These are phyloP conservation scores for Rhogogaster chlorosoma DNA, from an alignment of 2,888 invertebrate genomes.

Conservation along the genomic window DNA sequence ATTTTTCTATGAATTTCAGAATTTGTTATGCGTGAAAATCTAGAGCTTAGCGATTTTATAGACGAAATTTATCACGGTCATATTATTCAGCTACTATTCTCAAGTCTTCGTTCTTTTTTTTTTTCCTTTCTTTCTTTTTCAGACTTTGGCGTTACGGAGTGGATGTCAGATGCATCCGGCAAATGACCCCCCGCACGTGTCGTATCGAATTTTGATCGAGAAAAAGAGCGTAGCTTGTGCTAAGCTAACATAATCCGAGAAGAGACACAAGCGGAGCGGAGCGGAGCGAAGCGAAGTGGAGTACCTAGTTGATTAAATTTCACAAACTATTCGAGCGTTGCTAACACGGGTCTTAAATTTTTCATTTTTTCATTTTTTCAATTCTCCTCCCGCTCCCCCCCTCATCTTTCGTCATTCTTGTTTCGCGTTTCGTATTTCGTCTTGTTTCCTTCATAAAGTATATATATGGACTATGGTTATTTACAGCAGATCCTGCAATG, in stretches of 20 bases:
- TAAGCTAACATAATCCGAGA: neutral
- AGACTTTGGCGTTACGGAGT: neutral
- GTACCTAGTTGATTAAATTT: conserved; percentile 70
- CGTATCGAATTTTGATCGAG: conserved; percentile 53
- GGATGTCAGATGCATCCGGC: conserved; percentile 32
- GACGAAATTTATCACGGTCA: neutral
- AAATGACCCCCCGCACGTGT: conserved; percentile 60
- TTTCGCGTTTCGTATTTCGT: conserved; percentile 12
- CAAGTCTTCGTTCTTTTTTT: neutral
- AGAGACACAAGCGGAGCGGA: neutral
- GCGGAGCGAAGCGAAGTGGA: conserved; percentile 22
- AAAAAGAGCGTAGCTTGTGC: neutral
- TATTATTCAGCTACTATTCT: neutral
- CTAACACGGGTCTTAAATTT: conserved; percentile 63
- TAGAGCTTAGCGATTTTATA: neutral
- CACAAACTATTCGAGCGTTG: conserved; percentile 70
- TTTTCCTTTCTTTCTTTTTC: neutral
- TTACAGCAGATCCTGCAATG: neutral
- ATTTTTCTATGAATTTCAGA: neutral
- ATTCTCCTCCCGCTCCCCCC: neutral
- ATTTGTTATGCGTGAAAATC: neutral
- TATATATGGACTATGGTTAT: neutral
- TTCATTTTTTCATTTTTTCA: neutral
- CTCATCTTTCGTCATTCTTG: conserved; percentile 18
- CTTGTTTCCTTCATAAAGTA: neutral